These are phyloP conservation scores for Corbicula japonica DNA, from an alignment of 2,888 invertebrate genomes.

Conservation along the genomic window DNA sequence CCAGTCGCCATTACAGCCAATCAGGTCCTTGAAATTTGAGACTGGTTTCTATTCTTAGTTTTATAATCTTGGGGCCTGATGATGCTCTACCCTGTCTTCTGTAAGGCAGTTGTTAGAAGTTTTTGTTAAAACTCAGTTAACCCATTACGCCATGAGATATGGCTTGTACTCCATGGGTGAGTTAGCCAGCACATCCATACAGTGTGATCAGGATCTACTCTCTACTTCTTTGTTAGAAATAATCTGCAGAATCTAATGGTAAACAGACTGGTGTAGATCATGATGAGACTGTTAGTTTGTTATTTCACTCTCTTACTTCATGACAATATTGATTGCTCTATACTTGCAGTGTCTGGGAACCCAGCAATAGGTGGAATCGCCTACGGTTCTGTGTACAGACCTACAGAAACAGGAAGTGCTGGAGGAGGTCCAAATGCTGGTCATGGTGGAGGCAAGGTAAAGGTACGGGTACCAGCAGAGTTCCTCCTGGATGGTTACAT, in stretches of 20 bases:
- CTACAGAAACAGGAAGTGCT: conserved; percentile 67
- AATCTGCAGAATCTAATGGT: not conserved
- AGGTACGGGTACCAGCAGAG: conserved; percentile 71
- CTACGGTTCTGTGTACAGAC: conserved; percentile 75
- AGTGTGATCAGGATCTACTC: conserved; percentile 1
- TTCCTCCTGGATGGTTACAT: conserved; percentile 75
- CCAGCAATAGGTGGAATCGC: conserved; percentile 61
- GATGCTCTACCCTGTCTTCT: no score
- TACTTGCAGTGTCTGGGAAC: conserved; percentile 39
- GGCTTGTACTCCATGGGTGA: no score
- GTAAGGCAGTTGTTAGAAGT: no score
- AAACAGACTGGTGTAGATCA: not conserved
- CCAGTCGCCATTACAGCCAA: no score
- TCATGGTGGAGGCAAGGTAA: conserved; percentile 72
- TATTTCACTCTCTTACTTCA: not conserved
- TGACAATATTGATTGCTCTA: not conserved
- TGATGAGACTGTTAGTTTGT: not conserved
- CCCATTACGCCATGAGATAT: no score
- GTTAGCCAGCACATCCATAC: no score
- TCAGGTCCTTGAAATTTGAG: no score
- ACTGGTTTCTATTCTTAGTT: no score
- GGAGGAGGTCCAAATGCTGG: conserved; percentile 73
- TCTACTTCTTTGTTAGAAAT: not conserved
- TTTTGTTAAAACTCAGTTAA: no score
- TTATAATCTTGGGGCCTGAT: no score